Evolutionary conservation across 2,113 vertebrate genomes (phyloP).

Genomic region (Hepsetus odoe): DNA sequence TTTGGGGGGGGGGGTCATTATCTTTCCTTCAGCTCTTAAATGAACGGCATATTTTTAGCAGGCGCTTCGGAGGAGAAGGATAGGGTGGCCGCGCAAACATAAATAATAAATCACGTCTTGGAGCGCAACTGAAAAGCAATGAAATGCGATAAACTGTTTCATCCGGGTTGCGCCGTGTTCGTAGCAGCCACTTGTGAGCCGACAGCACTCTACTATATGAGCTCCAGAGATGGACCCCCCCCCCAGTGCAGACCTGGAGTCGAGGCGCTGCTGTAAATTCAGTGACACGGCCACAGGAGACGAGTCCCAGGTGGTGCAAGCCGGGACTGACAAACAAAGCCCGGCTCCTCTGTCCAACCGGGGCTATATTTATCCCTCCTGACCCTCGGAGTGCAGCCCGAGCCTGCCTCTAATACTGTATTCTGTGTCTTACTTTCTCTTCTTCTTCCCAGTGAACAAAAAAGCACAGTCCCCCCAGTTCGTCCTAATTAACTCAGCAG

Average conservation of each 20-base stretch:
- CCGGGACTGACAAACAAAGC: slow-evolving; percentile 23
- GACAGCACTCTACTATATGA: slow-evolving; percentile 72
- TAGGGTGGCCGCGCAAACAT: slow-evolving; percentile 74
- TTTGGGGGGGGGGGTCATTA: slow-evolving; percentile 57
- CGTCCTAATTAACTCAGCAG: neutral
- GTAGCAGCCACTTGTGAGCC: slow-evolving; percentile 78
- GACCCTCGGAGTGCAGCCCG: neutral
- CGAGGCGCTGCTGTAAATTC: slow-evolving; percentile 69
- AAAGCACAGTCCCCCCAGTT: neutral
- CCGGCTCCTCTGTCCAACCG: slow-evolving; percentile 22
- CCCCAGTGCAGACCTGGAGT: slow-evolving; percentile 71
- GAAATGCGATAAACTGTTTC: slow-evolving; percentile 82
- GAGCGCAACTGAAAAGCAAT: slow-evolving; percentile 80
- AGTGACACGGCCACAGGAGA: slow-evolving; percentile 39
- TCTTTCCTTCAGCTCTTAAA: slow-evolving; percentile 70
- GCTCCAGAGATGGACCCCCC: slow-evolving; percentile 71
- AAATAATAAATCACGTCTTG: slow-evolving; percentile 81
- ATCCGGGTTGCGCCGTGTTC: slow-evolving; percentile 77
- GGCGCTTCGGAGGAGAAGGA: slow-evolving; percentile 65
- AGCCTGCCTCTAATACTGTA: neutral
- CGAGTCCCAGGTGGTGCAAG: slow-evolving; percentile 21
- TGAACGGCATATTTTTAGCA: slow-evolving; percentile 76
- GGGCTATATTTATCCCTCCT: slow-evolving; percentile 9
- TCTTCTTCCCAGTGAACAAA: neutral
- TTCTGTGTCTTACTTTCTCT: neutral